Percentiles rank a stretch among this genome's conserved stretches.
phyloP scores from a whole-genome alignment of 2,113 vertebrate genomes.

The Clinocottus analis region DNA sequence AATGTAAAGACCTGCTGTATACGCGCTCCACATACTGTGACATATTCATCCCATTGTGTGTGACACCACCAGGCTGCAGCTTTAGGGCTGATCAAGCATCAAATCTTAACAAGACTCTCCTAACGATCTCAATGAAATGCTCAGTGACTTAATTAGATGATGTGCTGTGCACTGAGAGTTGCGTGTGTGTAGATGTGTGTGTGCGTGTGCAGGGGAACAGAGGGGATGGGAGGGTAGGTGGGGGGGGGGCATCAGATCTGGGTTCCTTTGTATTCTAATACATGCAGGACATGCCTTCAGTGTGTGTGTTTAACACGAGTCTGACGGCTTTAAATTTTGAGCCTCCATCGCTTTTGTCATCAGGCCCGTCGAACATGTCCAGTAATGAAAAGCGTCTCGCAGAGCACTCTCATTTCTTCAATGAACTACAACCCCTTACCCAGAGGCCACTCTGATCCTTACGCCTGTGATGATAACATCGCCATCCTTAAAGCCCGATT shows the following conservation, averaged over 20 bases:
- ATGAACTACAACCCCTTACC: too few relatives aligned
- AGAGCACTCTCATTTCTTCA: too few relatives aligned
- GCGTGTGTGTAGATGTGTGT: slow-evolving; percentile 46
- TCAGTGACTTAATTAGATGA: slow-evolving; percentile 73
- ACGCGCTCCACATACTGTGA: not conserved
- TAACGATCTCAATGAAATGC: slow-evolving; percentile 79
- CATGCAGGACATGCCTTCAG: slow-evolving; percentile 34
- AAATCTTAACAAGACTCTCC: slow-evolving; percentile 74
- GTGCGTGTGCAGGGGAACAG: slow-evolving; percentile 1
- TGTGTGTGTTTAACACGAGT: not conserved
- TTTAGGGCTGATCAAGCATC: slow-evolving; percentile 70
- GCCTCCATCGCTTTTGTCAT: not conserved
- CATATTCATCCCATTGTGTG: not conserved
- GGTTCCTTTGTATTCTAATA: slow-evolving; percentile 57
- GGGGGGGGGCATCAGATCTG: not conserved
- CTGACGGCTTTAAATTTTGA: not conserved
- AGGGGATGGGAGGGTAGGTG: not conserved
- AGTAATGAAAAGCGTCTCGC: too few relatives aligned
- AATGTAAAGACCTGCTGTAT: not conserved
- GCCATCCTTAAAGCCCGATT: not conserved
- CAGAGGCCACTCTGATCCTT: too few relatives aligned
- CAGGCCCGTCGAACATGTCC: not conserved
- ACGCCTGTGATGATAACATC: too few relatives aligned
- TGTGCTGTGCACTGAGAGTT: slow-evolving; percentile 60
- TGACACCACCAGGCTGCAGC: slow-evolving; percentile 19